Evolutionary conservation across 2,888 invertebrate genomes (phyloP).

Genomic region (Ommatoiulus sabulosus): DNA sequence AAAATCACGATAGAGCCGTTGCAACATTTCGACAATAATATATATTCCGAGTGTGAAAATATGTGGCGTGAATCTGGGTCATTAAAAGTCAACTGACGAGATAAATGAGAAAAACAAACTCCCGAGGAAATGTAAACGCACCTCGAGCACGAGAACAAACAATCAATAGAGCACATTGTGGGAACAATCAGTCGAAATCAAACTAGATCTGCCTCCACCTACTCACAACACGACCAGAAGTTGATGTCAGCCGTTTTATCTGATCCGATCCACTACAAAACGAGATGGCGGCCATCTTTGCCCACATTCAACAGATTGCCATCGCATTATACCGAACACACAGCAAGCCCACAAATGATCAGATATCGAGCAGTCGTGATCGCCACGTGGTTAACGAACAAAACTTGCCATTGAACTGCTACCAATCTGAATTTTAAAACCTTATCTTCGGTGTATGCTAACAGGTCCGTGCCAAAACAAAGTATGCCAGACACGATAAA

Average conservation of each 20-base stretch:
- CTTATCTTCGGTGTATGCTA: not conserved
- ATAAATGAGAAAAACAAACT: conserved; percentile 47
- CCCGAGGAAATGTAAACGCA: conserved; percentile 1
- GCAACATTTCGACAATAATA: not conserved
- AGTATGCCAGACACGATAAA: not conserved
- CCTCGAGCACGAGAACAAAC: conserved; percentile 37
- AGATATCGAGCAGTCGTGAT: not conserved
- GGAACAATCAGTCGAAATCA: conserved; percentile 1
- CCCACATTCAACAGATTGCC: conserved; percentile 24
- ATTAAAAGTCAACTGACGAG: conserved; percentile 32
- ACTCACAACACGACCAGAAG: conserved; percentile 30
- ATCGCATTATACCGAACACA: not conserved
- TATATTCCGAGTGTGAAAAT: conserved; percentile 8
- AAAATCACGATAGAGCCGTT: not conserved
- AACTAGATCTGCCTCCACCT: conserved; percentile 31
- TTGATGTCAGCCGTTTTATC: not conserved
- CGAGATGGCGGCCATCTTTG: conserved; percentile 26
- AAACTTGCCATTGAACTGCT: conserved; percentile 13
- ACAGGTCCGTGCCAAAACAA: not conserved
- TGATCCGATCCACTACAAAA: not conserved
- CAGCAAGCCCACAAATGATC: conserved; percentile 7
- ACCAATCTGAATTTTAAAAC: not conserved
- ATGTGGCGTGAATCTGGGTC: conserved; percentile 35
- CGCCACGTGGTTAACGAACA: not conserved
- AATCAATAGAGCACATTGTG: conserved; percentile 39